These are phyloP conservation scores for Oenanthe oenanthe DNA, from an alignment of 2,113 vertebrate species.

Conservation along the genomic window DNA sequence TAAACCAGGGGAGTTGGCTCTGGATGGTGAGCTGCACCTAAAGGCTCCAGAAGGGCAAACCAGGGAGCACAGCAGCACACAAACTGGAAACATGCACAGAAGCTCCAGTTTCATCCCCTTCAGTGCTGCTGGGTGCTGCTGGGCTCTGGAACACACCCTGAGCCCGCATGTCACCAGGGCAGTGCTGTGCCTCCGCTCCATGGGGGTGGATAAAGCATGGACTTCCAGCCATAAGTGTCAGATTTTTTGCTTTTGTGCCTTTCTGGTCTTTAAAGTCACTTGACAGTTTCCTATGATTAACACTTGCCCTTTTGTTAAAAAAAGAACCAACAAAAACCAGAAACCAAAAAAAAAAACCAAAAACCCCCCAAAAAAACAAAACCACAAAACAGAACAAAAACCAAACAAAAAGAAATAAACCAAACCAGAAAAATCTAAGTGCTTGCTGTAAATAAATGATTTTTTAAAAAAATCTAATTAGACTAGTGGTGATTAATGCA, in stretches of 20 bases:
- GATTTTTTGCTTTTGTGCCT: slow-evolving; percentile 36
- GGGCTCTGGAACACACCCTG: background rate
- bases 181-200: fast-evolving
- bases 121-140: background rate
- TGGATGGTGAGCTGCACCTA: fast-evolving
- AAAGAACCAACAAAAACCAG: background rate
- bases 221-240: background rate
- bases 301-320: slow-evolving; percentile 28
- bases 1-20: fast-evolving
- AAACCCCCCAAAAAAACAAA: background rate
- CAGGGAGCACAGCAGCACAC: background rate
- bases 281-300: slow-evolving; percentile 60
- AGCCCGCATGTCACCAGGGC: background rate
- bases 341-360: background rate
- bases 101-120: background rate
- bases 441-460: slow-evolving; percentile 48
- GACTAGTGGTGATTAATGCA: slow-evolving; percentile 17
- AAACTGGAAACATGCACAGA: background rate
- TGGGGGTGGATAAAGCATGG: background rate
- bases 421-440: slow-evolving; percentile 3
- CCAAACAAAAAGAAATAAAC: too few species aligned
- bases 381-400: background rate
- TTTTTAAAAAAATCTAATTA: slow-evolving; percentile 29
- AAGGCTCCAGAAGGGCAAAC: background rate
- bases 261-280: slow-evolving; percentile 51